Base-by-base conservation (phyloP, 2,888 invertebrate species). In the Zootermopsis nevadensis region DNA sequence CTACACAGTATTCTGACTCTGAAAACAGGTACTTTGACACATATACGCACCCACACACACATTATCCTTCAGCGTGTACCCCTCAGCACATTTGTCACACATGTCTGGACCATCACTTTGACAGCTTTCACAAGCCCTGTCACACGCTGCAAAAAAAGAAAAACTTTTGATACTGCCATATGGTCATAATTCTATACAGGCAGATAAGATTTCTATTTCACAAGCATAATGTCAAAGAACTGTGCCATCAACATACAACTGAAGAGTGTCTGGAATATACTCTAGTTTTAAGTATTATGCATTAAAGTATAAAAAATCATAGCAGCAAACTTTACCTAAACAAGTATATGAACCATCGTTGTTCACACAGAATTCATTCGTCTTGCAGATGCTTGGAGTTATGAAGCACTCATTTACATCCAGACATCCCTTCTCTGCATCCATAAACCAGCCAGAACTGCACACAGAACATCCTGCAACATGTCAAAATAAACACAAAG, bases 71-170 rank as follows among this genome's bases (percentile, higher is more conserved):
- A 93, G 91, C 19, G 91, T 91, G 88, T 93, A 97, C 10, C 94
- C 96, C 27, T 92, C 90, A 0, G 95, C 94, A 91, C 98, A 98
- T 87, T 93, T 91, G 48, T 92, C 91, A 89, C 98, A 98, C 94
- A 96, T 95, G 89, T 98, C 97, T 0, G 97, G 96, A 0, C 98
- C 98, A 89, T 97, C 97, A 0, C 97, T 97, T 81, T 93, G 92
- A 88, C 98, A 98, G 0, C 95, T 94, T 77, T 92, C 90, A 88
- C 98, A 98, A 0, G 97, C 93, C 87, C 92, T 93, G 89, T 98
- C 97, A 90, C 98, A 98, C 80, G 92, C 93, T 91, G 85, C 48
- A 87, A 84, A 69, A 42, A 42, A 15, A 42, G 42, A 42, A 42
- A 42, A 42, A 12, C 42, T 42, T 15, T 42, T 42, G 42, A 12